Evolutionary conservation across 1,140 invertebrate species (phyloP).

Genomic region (Heterodera carotae): DNA sequence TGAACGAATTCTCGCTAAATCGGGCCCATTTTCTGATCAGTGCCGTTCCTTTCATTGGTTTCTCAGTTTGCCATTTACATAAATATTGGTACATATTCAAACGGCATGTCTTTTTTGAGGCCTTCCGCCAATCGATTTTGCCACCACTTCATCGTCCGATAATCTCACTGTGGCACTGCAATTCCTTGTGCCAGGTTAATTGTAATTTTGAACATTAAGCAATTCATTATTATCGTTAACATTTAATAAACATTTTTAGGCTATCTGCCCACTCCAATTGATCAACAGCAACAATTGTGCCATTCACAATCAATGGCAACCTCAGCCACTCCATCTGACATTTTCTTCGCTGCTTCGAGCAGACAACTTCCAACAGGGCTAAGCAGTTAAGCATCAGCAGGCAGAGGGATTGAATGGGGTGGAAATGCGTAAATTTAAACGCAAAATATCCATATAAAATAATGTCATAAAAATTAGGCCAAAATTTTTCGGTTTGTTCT

Average conservation of each 20-base stretch:
- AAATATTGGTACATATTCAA: neutral
- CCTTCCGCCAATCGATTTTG: conserved; percentile 49
- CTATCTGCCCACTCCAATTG: conserved; percentile 17
- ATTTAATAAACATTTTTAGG: conserved; percentile 11
- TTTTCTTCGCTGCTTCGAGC: neutral
- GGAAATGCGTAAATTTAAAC: neutral
- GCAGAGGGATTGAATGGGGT: too few relatives aligned
- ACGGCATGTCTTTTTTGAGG: conserved; percentile 11
- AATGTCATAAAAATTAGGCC: too few relatives aligned
- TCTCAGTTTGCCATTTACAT: neutral
- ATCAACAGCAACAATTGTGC: conserved; percentile 30
- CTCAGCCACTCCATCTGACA: neutral
- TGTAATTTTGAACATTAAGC: conserved; percentile 8
- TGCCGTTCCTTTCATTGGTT: conserved; percentile 57
- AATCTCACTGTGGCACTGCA: conserved; percentile 45
- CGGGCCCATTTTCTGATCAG: conserved; percentile 50
- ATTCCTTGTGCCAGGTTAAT: conserved; percentile 43
- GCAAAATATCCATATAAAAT: too few relatives aligned
- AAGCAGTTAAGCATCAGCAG: too few relatives aligned
- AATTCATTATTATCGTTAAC: neutral
- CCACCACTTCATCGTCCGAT: conserved; percentile 38
- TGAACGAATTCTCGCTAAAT: conserved; percentile 61
- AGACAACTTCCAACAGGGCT: neutral
- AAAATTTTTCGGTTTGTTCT: too few relatives aligned
- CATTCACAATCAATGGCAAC: neutral